These are phyloP conservation scores for Dicyrtomina minuta DNA, from an alignment of 2,888 invertebrate species.

Conservation along the genomic window DNA sequence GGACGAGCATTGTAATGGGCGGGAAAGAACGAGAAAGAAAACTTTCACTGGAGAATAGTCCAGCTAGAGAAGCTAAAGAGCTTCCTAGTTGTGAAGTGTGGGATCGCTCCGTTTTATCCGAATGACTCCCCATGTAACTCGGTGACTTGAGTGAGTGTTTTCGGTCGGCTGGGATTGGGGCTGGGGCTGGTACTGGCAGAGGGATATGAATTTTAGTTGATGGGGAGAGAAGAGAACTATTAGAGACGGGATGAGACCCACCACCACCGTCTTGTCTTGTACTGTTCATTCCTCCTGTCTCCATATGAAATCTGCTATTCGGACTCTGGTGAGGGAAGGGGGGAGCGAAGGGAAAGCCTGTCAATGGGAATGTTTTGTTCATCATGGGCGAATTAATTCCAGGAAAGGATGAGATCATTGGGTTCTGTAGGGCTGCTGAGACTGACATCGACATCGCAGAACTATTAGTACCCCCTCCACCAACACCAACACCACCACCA, in stretches of 20 bases:
- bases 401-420: constrained; percentile 19
- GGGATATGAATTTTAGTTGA: not conserved
- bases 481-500: not conserved
- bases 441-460: constrained; percentile 10
- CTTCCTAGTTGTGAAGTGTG: too few relatives aligned
- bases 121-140: too few relatives aligned
- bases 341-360: constrained; percentile 13
- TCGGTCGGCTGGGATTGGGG: too few relatives aligned
- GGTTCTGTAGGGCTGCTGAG: not conserved
- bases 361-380: constrained; percentile 19
- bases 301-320: constrained; percentile 7
- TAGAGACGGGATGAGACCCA: not conserved
- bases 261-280: not conserved
- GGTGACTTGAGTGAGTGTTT: too few relatives aligned
- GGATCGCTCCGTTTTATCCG: too few relatives aligned
- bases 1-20: constrained; percentile 33
- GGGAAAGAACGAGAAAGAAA: not conserved
- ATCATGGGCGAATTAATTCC: constrained; percentile 10
- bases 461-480: too few relatives aligned
- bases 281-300: not conserved
- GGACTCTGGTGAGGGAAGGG: constrained; percentile 5
- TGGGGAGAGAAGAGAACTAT: too few relatives aligned
- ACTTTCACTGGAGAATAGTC: too few relatives aligned
- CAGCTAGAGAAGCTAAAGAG: too few relatives aligned
- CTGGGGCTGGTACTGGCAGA: too few relatives aligned